Conservation (phyloP, 2,797 vertebrate species). For the Sebastes elongatus region DNA sequence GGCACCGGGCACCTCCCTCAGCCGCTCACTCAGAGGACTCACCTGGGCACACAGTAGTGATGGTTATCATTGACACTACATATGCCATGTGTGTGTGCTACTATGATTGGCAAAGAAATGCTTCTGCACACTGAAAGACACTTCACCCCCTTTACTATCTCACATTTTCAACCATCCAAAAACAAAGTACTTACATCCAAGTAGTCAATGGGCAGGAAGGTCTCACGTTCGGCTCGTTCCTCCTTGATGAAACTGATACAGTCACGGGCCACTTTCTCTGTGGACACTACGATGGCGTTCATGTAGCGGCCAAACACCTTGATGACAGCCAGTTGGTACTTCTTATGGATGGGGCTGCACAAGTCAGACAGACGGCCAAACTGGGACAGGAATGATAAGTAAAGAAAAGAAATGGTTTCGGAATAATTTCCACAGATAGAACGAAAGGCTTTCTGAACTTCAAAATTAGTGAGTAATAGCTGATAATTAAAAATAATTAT, state of each 20-base stretch:
- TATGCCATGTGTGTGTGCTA: not conserved
- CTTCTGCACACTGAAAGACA: not conserved
- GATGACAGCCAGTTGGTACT: constrained; percentile 94
- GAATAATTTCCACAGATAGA: not conserved
- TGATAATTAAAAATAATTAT: not conserved
- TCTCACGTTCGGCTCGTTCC: constrained; percentile 91
- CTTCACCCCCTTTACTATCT: not conserved
- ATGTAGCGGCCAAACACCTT: constrained; percentile 92
- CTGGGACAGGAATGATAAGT: constrained; percentile 65
- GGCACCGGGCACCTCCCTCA: constrained; percentile 88
- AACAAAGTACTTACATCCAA: constrained; percentile 84
- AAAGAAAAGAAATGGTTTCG: not conserved
- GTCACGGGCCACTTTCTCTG: constrained; percentile 89
- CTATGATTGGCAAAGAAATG: not conserved
- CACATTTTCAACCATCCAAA: not conserved
- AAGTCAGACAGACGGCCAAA: constrained; percentile 91
- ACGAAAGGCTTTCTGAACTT: not conserved
- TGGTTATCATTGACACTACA: not conserved
- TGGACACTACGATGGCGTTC: constrained; percentile 89
- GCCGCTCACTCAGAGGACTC: constrained; percentile 87
- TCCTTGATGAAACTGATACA: constrained; percentile 92
- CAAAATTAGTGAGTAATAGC: not conserved
- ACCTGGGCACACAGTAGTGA: constrained; percentile 76
- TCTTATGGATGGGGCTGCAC: constrained; percentile 95
- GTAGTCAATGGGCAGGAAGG: constrained; percentile 93